Percentiles rank a stretch among this genome's conserved stretches.
phyloP scores from a whole-genome alignment of 2,797 vertebrate species.

The Acropternis orthonyx region DNA sequence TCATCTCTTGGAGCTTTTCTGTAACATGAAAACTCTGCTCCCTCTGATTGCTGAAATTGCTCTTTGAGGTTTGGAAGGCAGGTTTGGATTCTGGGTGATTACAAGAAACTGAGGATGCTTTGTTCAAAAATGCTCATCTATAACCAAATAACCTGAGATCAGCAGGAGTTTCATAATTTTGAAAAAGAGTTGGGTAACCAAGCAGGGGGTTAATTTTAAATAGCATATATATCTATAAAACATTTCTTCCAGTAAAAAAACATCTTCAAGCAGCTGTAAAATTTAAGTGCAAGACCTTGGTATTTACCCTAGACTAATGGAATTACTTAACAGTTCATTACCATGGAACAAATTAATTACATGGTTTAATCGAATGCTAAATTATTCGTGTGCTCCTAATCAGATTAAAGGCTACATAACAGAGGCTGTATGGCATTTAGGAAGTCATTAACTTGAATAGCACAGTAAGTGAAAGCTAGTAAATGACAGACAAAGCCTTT shows the following conservation, averaged over 20 bases:
- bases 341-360: neutral
- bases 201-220: neutral
- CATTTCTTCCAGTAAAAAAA: neutral
- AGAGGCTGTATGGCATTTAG: neutral
- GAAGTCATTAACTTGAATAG: neutral
- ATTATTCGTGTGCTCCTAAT: neutral
- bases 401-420: constrained; percentile 10
- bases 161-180: neutral
- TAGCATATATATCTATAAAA: neutral
- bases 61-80: neutral
- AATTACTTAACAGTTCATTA: neutral
- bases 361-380: neutral
- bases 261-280: neutral
- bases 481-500: neutral
- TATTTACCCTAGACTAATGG: neutral
- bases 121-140: neutral
- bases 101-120: neutral
- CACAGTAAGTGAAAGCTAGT: neutral
- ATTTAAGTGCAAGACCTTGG: neutral
- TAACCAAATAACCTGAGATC: neutral
- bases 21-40: neutral
- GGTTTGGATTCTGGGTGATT: neutral
- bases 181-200: neutral
- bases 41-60: neutral
- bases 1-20: neutral